These are phyloP conservation scores for Megastigmus dorsalis DNA, from an alignment of 2,888 invertebrate genomes.

Conservation along the genomic window DNA sequence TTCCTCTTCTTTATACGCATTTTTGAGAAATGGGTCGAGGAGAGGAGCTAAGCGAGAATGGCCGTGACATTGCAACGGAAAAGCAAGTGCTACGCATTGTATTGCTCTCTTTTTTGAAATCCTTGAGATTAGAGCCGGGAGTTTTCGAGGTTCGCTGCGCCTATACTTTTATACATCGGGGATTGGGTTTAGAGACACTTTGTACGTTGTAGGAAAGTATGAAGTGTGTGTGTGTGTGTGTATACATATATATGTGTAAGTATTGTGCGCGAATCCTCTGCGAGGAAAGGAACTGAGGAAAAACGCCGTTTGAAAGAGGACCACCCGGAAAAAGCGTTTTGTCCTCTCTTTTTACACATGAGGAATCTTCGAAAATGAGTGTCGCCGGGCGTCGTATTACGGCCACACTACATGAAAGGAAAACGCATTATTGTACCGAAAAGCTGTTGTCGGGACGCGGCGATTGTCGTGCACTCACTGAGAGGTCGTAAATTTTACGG, in stretches of 20 bases:
- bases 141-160: conserved; percentile 1
- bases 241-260: too few species aligned
- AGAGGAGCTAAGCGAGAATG: not conserved
- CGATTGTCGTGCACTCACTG: conserved; percentile 12
- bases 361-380: conserved; percentile 32
- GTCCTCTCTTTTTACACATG: conserved; percentile 39
- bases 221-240: too few species aligned
- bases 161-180: not conserved
- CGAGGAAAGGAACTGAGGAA: not conserved
- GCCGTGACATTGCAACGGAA: not conserved
- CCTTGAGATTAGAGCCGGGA: conserved; percentile 20
- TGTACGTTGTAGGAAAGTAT: not conserved
- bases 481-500: conserved; percentile 33
- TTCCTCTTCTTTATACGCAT: not conserved
- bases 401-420: conserved; percentile 8
- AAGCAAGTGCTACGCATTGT: not conserved
- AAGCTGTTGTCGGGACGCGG: not conserved
- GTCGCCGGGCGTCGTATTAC: conserved; percentile 40
- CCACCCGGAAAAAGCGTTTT: conserved; percentile 50
- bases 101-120: conserved; percentile 16
- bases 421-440: conserved; percentile 19
- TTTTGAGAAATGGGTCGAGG: conserved; percentile 18
- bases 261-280: conserved; percentile 11
- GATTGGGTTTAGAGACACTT: not conserved
- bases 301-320: conserved; percentile 17